Evolutionary conservation across 2,888 invertebrate genomes (phyloP).

Genomic region (Margaritifera margaritifera): DNA sequence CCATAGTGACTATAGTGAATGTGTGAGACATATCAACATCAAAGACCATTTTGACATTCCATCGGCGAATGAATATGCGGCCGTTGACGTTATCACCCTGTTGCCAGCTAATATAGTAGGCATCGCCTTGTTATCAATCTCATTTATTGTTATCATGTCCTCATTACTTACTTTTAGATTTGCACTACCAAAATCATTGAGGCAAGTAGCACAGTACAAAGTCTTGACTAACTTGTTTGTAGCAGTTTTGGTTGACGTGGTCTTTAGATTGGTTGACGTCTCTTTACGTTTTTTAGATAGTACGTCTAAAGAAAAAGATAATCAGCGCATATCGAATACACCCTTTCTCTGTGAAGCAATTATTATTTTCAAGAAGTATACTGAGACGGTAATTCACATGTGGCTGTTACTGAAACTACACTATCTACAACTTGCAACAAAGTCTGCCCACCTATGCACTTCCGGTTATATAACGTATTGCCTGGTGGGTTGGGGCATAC

Average conservation of each 20-base stretch:
- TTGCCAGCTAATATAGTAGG: conserved; percentile 11
- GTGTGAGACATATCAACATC: conserved; percentile 22
- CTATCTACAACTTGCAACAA: conserved; percentile 16
- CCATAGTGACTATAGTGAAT: conserved; percentile 32
- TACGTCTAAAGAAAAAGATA: background rate
- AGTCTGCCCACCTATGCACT: conserved; percentile 19
- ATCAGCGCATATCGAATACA: conserved; percentile 3
- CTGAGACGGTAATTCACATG: conserved; percentile 12
- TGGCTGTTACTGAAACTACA: conserved; percentile 32
- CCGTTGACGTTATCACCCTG: conserved; percentile 1
- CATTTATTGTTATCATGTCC: conserved; percentile 17
- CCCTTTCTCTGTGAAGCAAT: conserved; percentile 25
- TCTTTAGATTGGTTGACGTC: conserved; percentile 17
- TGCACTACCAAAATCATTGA: conserved; percentile 22
- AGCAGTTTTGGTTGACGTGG: conserved; percentile 20
- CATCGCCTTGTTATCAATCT: conserved; percentile 20
- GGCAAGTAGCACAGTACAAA: conserved; percentile 14
- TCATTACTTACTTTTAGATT: conserved; percentile 20
- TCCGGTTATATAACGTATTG: conserved; percentile 26
- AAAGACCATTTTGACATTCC: conserved; percentile 18
- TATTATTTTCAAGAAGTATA: conserved; percentile 20
- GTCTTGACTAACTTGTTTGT: conserved; percentile 28
- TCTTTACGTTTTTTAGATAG: conserved; percentile 9
- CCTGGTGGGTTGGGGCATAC: conserved; percentile 36
- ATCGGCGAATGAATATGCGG: background rate